Evolutionary conservation across 2,797 vertebrate species (phyloP).

Genomic region (Anolis apletophallus): DNA sequence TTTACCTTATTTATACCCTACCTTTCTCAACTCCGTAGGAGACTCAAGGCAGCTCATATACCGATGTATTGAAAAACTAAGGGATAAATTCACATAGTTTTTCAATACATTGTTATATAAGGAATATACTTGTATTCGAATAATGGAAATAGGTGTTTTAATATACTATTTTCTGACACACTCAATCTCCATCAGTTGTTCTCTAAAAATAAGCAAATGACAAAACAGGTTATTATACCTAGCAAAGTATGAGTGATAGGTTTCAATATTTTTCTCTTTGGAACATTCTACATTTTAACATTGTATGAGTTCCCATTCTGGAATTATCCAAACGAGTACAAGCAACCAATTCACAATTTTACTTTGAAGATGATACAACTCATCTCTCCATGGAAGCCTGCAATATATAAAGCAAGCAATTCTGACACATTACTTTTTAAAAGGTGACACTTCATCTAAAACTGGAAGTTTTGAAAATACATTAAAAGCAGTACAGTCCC

Average conservation of each 20-base stretch:
- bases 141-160: not conserved
- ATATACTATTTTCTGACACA: not conserved
- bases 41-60: too few relatives aligned
- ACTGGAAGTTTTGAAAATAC: not conserved
- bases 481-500: constrained; percentile 77
- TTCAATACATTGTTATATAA: not conserved
- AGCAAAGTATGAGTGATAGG: not conserved
- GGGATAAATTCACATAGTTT: not conserved
- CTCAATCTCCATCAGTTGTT: not conserved
- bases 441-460: constrained; percentile 16
- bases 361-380: constrained; percentile 20
- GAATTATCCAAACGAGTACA: not conserved
- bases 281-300: not conserved
- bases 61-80: too few relatives aligned
- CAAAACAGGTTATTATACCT: not conserved
- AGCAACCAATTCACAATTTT: constrained; percentile 11
- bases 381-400: not conserved
- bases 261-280: not conserved
- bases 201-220: not conserved
- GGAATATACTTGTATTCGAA: not conserved
- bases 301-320: not conserved
- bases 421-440: not conserved
- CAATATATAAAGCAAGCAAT: constrained; percentile 37
- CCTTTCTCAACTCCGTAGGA: too few relatives aligned
- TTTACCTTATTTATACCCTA: too few relatives aligned